A percentile compares a stretch with the other conserved stretches of the same genome.
Conservation (phyloP, 2,113 vertebrate species). For the Anguilla japonica region DNA sequence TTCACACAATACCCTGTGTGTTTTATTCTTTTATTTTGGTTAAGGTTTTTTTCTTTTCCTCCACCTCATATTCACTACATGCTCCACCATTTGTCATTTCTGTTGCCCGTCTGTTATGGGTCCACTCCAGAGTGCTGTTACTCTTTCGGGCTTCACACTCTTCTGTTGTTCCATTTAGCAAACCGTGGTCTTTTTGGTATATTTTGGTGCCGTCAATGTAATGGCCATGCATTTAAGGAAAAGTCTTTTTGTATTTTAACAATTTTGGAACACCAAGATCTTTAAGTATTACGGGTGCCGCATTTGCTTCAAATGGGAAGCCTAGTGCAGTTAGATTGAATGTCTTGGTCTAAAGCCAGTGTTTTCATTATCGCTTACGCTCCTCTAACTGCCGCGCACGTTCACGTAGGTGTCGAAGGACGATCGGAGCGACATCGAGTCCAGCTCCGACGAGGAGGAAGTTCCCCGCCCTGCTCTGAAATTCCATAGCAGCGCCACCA, state of each 20-base stretch:
- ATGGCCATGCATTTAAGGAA: too few relatives aligned
- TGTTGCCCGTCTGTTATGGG: not conserved
- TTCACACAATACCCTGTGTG: not conserved
- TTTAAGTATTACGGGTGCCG: too few relatives aligned
- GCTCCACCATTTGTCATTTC: not conserved
- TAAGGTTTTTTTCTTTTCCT: not conserved
- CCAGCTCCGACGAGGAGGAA: conserved; percentile 94
- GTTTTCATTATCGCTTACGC: conserved; percentile 65
- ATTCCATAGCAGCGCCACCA: conserved; percentile 71
- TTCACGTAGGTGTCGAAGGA: conserved; percentile 81
- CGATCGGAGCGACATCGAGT: conserved; percentile 86
- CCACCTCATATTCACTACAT: not conserved
- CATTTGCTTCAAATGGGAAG: not conserved
- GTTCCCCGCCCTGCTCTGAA: conserved; percentile 72
- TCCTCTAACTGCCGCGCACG: conserved; percentile 55
- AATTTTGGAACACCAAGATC: too few relatives aligned
- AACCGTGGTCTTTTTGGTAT: too few relatives aligned
- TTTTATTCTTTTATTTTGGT: not conserved
- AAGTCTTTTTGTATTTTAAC: too few relatives aligned
- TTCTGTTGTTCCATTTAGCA: too few relatives aligned
- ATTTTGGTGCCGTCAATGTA: too few relatives aligned
- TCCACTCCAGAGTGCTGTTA: not conserved
- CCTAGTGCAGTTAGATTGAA: not conserved
- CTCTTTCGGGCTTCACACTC: not conserved
- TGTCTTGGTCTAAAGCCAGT: not conserved